Evolutionary conservation across 1,140 invertebrate species (phyloP), one percentile per base, ranked within the genome.

Genomic region (Thaumetopoea pityocampa): DNA sequence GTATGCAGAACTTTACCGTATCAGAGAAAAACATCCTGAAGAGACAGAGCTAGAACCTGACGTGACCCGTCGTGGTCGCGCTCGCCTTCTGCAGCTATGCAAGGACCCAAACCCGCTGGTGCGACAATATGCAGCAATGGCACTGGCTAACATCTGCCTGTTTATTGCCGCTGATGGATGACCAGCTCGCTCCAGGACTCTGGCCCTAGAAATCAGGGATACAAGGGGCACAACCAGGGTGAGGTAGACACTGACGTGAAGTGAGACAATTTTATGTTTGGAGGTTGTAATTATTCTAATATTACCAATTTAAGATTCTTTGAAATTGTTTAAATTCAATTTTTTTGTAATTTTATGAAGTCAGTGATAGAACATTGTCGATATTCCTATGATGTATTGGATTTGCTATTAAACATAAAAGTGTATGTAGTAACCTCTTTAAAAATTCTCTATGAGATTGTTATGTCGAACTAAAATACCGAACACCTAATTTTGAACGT

Each of bases 51-150:
- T 84, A 2, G 81, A 84, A 37, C 51, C 65, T 0, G 76, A 77
- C 12, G 54, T 81, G 9, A 69, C 68, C 0, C 53, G 62, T 4
- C 50, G 46, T 1, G 68, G 74, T 3, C 56, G 64, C 7, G 43
- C 58, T 34, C 81, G 89, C 30, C 69, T 92, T 12, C 62, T 91
- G n/a, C 87, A 89, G 44, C 68, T 92, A 0, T 60, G 91, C 14
- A 87, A 86, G 18, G 90, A 92, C 54, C 61, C 78, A 12, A 84
- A 89, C 32, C 77, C 83, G 6, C 66, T 68, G n/a, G 90, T 92
- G 1, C 76, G 89, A 48, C 79, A 87, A 18, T 82, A 87, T 19
- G 83, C 90, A 3, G 89, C 89, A 6, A 68, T 88, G 50, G 89
- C 89, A 0, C 81, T 91, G 2, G 86, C 81, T 2, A 70, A 68